Conservation (phyloP, 2,888 invertebrate species). For the Zaprionus bogoriensis region DNA sequence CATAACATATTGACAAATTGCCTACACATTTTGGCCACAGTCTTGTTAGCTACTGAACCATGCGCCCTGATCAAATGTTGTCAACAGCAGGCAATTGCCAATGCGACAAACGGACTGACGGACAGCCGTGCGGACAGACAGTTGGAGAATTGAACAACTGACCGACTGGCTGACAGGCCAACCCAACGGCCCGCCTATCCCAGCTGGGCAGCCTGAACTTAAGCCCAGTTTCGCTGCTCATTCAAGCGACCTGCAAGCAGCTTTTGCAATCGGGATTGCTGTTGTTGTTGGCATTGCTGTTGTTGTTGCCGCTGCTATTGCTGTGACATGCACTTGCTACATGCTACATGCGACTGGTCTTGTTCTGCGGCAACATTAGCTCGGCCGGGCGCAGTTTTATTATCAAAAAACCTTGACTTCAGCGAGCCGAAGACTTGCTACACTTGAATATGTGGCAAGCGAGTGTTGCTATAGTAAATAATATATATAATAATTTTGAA, state of each 20-base stretch:
- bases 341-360: constrained; percentile 27
- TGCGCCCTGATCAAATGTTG: constrained; percentile 62
- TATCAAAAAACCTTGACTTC: no score
- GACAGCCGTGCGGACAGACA: not conserved
- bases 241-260: constrained; percentile 22
- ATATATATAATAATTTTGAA: no score
- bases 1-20: constrained; percentile 75
- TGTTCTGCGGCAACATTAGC: constrained; percentile 23
- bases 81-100: constrained; percentile 34
- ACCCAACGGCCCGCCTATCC: not conserved
- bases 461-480: no score
- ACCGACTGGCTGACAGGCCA: constrained; percentile 11
- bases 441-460: no score
- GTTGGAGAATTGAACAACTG: not conserved
- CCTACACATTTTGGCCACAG: constrained; percentile 68
- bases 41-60: constrained; percentile 65
- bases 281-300: no score
- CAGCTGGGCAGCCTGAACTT: not conserved
- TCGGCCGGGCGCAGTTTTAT: no score
- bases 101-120: not conserved
- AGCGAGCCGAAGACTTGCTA: no score
- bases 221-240: constrained; percentile 10
- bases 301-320: not conserved
- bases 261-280: constrained; percentile 22
- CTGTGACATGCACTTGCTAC: constrained; percentile 4